A percentile compares a stretch with the other conserved stretches of the same genome.
phyloP scores from a whole-genome alignment of 2,797 vertebrate species.

The Leuciscus waleckii region DNA sequence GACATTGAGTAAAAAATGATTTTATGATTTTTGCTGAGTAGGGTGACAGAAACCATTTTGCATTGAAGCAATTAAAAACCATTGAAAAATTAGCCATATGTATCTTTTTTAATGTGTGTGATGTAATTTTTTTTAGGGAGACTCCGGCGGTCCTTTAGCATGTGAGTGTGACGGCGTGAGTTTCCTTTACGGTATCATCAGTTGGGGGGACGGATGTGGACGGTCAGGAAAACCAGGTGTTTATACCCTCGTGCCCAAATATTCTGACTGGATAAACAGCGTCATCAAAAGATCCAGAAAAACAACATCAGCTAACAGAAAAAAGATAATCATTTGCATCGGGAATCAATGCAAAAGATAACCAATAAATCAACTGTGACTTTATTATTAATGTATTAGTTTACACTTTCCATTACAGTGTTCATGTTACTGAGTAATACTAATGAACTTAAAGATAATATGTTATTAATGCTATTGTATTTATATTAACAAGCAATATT shows the following conservation, averaged over 20 bases:
- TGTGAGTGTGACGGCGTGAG: conserved; percentile 82
- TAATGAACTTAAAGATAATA: background rate
- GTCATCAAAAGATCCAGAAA: conserved; percentile 67
- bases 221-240: conserved; percentile 87
- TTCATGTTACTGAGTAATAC: conserved; percentile 9
- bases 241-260: conserved; percentile 89
- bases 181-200: conserved; percentile 92
- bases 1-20: background rate
- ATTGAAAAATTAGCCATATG: background rate
- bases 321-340: background rate
- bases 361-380: background rate
- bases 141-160: conserved; percentile 94
- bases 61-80: background rate
- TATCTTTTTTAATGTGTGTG: conserved; percentile 12
- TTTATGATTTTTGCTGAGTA: background rate
- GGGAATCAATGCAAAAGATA: conserved; percentile 1
- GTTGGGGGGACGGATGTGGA: conserved; percentile 94
- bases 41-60: background rate
- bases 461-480: conserved; percentile 2
- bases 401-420: background rate
- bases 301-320: background rate
- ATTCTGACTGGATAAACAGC: conserved; percentile 88
- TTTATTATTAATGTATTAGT: background rate
- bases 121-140: conserved; percentile 79
- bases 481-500: background rate